Conservation (phyloP, 2,113 vertebrate genomes). For the Protobothrops flavoviridis region DNA sequence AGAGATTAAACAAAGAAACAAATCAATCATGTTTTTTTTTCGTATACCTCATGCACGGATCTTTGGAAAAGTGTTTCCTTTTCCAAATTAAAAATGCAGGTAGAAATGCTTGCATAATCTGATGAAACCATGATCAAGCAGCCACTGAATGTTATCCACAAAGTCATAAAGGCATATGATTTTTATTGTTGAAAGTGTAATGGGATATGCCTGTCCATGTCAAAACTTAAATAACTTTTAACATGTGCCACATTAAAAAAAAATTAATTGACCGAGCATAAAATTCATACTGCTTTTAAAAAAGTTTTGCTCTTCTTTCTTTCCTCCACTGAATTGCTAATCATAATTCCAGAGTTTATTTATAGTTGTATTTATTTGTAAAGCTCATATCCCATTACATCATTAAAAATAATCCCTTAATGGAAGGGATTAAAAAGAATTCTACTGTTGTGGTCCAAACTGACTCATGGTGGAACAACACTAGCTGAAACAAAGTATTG, state of each 20-base stretch:
- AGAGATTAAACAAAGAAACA: neutral
- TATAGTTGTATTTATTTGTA: neutral
- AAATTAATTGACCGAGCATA: conserved; percentile 19
- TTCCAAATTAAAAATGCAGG: neutral
- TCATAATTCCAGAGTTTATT: neutral
- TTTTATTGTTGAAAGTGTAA: conserved; percentile 32
- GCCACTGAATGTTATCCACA: neutral
- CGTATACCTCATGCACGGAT: neutral
- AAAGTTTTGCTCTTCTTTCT: conserved; percentile 20
- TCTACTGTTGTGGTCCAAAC: neutral
- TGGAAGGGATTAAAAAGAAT: neutral
- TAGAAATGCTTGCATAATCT: neutral
- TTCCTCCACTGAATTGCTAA: neutral
- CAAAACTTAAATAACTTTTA: conserved; percentile 25
- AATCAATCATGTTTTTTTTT: neutral
- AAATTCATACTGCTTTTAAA: conserved; percentile 3
- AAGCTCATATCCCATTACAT: neutral
- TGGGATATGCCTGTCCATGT: conserved; percentile 11
- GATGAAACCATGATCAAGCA: neutral
- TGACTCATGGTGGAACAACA: neutral
- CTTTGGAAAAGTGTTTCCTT: neutral
- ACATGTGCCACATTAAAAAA: neutral
- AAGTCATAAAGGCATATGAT: conserved; percentile 12
- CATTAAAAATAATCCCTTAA: neutral
- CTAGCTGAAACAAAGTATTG: neutral